Conservation (phyloP, 2,888 invertebrate genomes). For the Rhaphigaster nebulosa region DNA sequence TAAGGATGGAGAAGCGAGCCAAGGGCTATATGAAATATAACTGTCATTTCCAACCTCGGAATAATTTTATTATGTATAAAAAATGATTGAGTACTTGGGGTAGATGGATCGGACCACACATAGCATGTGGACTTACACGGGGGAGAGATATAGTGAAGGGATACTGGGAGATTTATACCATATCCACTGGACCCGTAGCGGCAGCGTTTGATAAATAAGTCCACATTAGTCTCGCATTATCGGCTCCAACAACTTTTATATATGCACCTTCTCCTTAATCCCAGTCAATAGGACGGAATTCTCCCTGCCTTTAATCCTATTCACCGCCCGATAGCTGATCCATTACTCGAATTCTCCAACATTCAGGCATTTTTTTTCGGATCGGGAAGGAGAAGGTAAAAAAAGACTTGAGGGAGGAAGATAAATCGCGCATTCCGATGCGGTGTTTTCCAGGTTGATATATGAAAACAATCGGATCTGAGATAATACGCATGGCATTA, state of each 20-base stretch:
- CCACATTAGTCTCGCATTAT: slow-evolving; percentile 65
- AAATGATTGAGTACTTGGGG: slow-evolving; percentile 63
- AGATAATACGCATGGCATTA: neutral
- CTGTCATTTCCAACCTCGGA: slow-evolving; percentile 62
- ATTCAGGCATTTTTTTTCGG: slow-evolving; percentile 3
- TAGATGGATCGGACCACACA: slow-evolving; percentile 64
- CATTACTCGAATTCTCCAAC: slow-evolving; percentile 49
- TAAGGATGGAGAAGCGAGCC: slow-evolving; percentile 50
- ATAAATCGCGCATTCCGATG: slow-evolving; percentile 6
- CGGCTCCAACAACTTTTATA: slow-evolving; percentile 61
- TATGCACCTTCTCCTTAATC: slow-evolving; percentile 56
- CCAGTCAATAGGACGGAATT: slow-evolving; percentile 54
- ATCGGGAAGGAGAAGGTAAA: slow-evolving; percentile 10
- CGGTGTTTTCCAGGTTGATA: slow-evolving; percentile 9
- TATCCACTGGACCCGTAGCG: slow-evolving; percentile 58
- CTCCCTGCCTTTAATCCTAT: slow-evolving; percentile 53
- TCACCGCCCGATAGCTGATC: slow-evolving; percentile 37
- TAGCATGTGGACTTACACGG: slow-evolving; percentile 64
- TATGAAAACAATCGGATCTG: slow-evolving; percentile 37
- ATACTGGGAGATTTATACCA: slow-evolving; percentile 63
- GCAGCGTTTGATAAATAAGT: slow-evolving; percentile 64
- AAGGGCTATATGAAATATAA: slow-evolving; percentile 62
- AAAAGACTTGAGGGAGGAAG: slow-evolving; percentile 18
- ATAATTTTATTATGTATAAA: slow-evolving; percentile 64
- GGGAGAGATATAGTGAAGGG: slow-evolving; percentile 63